Base-by-base conservation (phyloP, 1,140 invertebrate species). In the Dolichoris vasculosae region DNA sequence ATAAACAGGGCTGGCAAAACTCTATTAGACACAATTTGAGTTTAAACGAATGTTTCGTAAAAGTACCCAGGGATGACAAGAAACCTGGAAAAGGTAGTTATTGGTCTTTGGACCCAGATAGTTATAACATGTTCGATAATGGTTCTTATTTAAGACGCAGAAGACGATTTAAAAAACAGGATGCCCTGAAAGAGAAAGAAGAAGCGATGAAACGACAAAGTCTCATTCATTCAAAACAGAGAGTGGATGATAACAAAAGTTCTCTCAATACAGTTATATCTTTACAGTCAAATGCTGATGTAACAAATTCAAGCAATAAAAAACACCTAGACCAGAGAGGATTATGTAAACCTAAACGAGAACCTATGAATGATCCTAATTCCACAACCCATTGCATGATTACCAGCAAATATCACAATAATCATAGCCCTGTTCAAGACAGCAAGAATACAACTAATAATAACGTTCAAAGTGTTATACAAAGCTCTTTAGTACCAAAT, bases 11-110 rank as follows among this genome's bases (percentile, higher is more conserved):
- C 79, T 98, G 97, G 97, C 98, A 99, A 92, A 99, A 99, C 91
- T 98, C 97, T 2, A 99, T 99, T 84, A 94, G 98, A 63, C 98
- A 99, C 92, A 99, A 99, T 93, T 94, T 99, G 8, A 98, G 97
- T 86, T 94, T 99, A 26, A 99, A 99, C 94, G 99, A 99, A 93
- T 99, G 99, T 92, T 99, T 99, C 93, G 96, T 99, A 0, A 99
- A 99, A 94, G 97, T 99, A 78, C 95, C 97, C 51, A 90, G 97
- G 84, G 95, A 98, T 89, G 98, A 98, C 89, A 99, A 99, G 93
- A 98, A 98, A 90, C 97, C 97, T 0, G 98, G 98, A 0, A 99
- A 99, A 92, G 98, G 99, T 2, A 98, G 97, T 89, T 99, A 99
- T 92, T 99, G 99, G 99, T 98, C 98, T 0, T 93, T 99, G 43